Percentiles rank a stretch among this genome's conserved stretches.
Evolutionary conservation across 2,113 vertebrate species (phyloP).

Genomic region (Chinchilla lanigera): DNA sequence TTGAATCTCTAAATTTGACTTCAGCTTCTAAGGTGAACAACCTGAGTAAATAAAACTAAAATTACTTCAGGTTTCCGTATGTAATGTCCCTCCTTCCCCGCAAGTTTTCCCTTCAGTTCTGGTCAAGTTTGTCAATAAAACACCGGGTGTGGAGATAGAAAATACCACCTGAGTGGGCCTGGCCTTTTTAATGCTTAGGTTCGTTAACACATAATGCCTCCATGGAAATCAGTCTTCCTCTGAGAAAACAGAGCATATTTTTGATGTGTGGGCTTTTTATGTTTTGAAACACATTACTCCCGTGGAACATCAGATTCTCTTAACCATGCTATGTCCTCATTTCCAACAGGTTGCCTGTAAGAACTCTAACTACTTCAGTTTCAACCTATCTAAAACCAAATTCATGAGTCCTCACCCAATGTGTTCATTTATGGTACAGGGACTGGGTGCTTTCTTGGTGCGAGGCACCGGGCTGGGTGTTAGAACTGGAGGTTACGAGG

Average conservation of each 20-base stretch:
- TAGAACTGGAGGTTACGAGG: background rate
- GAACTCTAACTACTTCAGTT: slow-evolving; percentile 32
- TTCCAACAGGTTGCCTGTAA: background rate
- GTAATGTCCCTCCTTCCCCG: background rate
- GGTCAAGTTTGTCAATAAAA: background rate
- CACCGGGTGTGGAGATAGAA: background rate
- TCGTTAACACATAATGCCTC: background rate
- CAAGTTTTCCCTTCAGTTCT: background rate
- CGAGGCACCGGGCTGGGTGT: background rate
- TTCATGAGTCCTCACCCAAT: background rate
- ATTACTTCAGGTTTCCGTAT: slow-evolving; percentile 48
- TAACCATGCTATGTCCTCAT: background rate
- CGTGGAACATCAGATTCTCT: background rate
- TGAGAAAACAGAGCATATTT: background rate
- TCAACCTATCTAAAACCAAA: background rate
- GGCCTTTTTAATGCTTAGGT: background rate
- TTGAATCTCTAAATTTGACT: slow-evolving; percentile 62
- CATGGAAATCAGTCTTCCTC: background rate
- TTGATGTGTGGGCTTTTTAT: background rate
- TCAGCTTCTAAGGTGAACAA: slow-evolving; percentile 56
- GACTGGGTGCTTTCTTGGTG: background rate
- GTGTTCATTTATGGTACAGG: background rate
- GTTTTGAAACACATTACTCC: background rate
- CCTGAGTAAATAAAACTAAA: slow-evolving; percentile 65
- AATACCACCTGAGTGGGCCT: background rate